These are phyloP conservation scores for Clusia tigrina DNA, from an alignment of 2,888 invertebrate species.

Conservation along the genomic window DNA sequence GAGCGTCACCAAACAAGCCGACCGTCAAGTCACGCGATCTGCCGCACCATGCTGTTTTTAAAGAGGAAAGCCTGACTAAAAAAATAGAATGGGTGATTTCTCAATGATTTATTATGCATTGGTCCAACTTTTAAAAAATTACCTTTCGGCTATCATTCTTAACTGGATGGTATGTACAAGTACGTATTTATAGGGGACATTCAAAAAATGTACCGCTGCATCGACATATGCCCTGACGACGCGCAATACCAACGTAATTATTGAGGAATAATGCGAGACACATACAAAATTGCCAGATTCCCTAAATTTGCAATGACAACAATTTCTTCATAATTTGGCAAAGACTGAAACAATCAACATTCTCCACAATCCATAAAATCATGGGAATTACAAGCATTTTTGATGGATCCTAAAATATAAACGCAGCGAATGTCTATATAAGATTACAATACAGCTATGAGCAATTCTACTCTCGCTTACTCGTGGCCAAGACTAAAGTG, in stretches of 20 bases:
- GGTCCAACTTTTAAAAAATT: neutral
- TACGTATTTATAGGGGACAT: neutral
- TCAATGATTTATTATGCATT: neutral
- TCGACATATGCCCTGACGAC: neutral
- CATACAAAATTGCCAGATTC: neutral
- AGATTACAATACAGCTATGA: no score
- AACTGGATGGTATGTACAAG: neutral
- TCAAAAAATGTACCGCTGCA: neutral
- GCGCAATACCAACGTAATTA: no score
- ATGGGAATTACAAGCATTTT: no score
- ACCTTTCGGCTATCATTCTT: neutral
- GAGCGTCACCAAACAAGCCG: no score
- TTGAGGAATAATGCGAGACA: neutral
- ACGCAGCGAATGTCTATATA: no score
- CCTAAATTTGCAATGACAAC: neutral
- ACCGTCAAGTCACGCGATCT: no score
- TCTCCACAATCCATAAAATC: no score
- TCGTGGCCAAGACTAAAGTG: no score
- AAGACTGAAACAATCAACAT: neutral
- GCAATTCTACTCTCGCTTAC: no score
- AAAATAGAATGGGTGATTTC: neutral
- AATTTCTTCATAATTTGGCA: neutral
- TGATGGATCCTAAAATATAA: no score
- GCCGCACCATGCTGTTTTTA: neutral
- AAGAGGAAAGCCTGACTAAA: neutral